These are phyloP conservation scores for Itoplectis maculator DNA, from an alignment of 2,888 invertebrate genomes.

Conservation along the genomic window DNA sequence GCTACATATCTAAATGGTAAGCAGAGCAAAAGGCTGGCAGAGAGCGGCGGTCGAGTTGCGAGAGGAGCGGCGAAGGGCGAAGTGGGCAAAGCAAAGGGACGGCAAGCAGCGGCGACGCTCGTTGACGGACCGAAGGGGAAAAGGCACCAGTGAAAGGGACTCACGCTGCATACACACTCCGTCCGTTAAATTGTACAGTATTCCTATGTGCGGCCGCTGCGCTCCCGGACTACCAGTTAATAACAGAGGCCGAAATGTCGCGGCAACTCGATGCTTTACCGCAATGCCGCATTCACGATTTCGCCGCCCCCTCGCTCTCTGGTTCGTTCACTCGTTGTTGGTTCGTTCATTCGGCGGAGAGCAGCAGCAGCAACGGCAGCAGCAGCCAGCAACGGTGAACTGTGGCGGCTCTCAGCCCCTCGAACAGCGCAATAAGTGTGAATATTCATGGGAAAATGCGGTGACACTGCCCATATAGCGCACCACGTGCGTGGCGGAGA, in stretches of 20 bases:
- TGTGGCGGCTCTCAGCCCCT: conserved; percentile 21
- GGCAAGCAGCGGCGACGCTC: conserved; percentile 14
- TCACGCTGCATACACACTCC: conserved; percentile 45
- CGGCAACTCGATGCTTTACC: conserved; percentile 71
- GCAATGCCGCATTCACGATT: conserved; percentile 71
- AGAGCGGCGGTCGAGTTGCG: conserved; percentile 1
- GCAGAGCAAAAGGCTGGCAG: conserved; percentile 42
- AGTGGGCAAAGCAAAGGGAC: conserved; percentile 20
- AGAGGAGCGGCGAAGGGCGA: conserved; percentile 9
- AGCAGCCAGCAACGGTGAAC: conserved; percentile 40
- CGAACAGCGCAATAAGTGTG: conserved; percentile 59
- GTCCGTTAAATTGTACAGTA: conserved; percentile 49
- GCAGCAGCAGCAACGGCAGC: conserved; percentile 22
- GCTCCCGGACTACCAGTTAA: conserved; percentile 64
- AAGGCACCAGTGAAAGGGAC: conserved; percentile 43
- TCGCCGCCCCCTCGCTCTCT: conserved; percentile 43
- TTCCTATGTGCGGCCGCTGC: conserved; percentile 49
- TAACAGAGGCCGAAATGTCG: conserved; percentile 70
- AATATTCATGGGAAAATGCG: conserved; percentile 61
- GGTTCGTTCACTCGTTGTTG: conserved; percentile 41
- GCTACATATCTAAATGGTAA: conserved; percentile 37
- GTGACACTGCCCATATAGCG: conserved; percentile 22
- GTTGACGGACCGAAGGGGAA: conserved; percentile 37
- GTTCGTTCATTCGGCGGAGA: conserved; percentile 36
- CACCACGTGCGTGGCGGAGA: conserved; percentile 31